A percentile compares a stretch with the other conserved stretches of the same genome.
Conservation (phyloP, 2,888 invertebrate species). For the Xylophagus ater region DNA sequence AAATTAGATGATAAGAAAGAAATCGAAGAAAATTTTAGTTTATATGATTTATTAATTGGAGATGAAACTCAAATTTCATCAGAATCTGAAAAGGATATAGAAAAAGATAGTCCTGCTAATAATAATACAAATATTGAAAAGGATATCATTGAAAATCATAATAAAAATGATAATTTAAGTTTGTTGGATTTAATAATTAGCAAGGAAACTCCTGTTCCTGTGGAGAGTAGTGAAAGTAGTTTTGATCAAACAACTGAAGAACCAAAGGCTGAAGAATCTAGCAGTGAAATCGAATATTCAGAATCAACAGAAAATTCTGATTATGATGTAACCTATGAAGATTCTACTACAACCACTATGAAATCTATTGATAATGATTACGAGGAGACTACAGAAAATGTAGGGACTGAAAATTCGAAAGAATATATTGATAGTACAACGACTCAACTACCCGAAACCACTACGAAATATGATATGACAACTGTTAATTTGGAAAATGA, state of each 20-base stretch:
- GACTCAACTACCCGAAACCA: not conserved
- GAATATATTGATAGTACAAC: not conserved
- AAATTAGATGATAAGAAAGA: slow-evolving; percentile 7
- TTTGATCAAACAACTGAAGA: not conserved
- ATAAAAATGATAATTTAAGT: slow-evolving; percentile 6
- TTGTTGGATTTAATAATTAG: slow-evolving; percentile 6
- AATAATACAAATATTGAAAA: too few relatives aligned
- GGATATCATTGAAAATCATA: too few relatives aligned
- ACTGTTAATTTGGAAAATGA: too few relatives aligned
- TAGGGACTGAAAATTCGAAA: too few relatives aligned
- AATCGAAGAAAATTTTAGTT: slow-evolving; percentile 26
- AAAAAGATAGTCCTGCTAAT: slow-evolving; percentile 17
- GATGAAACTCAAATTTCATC: slow-evolving; percentile 18
- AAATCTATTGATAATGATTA: too few relatives aligned
- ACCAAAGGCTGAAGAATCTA: not conserved
- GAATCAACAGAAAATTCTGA: slow-evolving; percentile 2
- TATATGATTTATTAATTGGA: slow-evolving; percentile 29
- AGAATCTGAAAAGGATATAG: slow-evolving; percentile 14
- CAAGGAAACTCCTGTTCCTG: not conserved
- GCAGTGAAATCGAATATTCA: not conserved
- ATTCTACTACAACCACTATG: too few relatives aligned
- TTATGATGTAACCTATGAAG: slow-evolving; percentile 7
- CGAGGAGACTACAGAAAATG: too few relatives aligned
- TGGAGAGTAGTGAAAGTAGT: not conserved
- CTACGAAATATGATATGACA: not conserved